phyloP scores from a whole-genome alignment of 2,888 invertebrate species.

The Trichogramma dendrolimi region DNA sequence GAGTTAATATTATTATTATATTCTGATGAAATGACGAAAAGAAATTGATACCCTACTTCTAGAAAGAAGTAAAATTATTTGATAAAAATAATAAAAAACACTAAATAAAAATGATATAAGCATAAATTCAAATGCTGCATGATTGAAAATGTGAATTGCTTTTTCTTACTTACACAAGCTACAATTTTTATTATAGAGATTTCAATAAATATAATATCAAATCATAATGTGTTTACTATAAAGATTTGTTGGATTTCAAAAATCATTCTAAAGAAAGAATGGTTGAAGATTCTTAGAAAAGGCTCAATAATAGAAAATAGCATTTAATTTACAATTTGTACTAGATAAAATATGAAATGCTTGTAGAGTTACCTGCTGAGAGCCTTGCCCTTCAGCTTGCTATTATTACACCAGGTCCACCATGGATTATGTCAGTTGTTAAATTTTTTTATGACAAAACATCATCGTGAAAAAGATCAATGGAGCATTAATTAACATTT shows the following conservation, averaged over 20 bases:
- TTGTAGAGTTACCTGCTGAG: constrained; percentile 70
- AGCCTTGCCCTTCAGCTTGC: constrained; percentile 78
- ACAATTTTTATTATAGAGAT: no score
- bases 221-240: no score
- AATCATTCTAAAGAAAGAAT: neutral
- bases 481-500: constrained; percentile 35
- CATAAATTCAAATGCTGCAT: no score
- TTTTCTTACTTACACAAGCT: no score
- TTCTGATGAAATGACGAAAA: no score
- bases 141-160: no score
- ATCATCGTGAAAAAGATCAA: constrained; percentile 42
- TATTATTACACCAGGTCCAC: constrained; percentile 57
- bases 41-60: no score
- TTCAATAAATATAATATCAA: no score
- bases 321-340: constrained; percentile 4
- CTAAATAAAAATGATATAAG: no score
- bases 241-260: neutral
- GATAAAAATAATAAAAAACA: no score
- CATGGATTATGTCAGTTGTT: constrained; percentile 46
- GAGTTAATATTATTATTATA: neutral
- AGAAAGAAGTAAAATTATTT: no score
- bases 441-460: constrained; percentile 41
- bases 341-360: constrained; percentile 38
- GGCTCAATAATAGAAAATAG: constrained; percentile 3
- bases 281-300: constrained; percentile 14